Evolutionary conservation across 2,888 invertebrate genomes (phyloP), one percentile per base, ranked within the genome.

Genomic region (Ophion ventricosus): DNA sequence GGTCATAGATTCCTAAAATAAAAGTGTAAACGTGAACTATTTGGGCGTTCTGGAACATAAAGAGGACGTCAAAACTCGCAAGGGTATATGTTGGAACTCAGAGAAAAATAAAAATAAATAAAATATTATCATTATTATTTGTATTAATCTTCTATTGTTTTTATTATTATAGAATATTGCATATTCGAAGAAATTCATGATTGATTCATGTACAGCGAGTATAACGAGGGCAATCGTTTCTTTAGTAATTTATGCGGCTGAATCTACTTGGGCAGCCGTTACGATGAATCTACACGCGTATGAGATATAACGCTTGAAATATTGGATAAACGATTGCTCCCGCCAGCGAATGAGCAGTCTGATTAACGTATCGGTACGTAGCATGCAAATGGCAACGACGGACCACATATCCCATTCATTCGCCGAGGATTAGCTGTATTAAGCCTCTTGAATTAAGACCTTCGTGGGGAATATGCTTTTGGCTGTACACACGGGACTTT

Each of bases 291-390:
- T 11, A 49, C 49, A 14, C 1, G 43, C 43, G 10, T 25, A 25
- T 25, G 49, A 67, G 67, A 67, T 67, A 10, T 23, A 23, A 67
- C 43, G 43, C 43, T 49, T 17, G 67, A 49, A 25, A 54, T 49
- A 72, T 72, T 57, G 57, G n/a, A 57, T 57, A 35, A 72, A 57
- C 57, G 57, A 57, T 72, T 11, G 70, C 56, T 72, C 57, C 57
- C 56, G 26, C 20, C 14, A 20, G 56, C 23, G 35, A 73, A 73
- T 40, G 59, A 57, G 57, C 72, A 57, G 57, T 14, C 40, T 73
- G 59, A 73, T 73, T 73, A 73, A 59, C 59, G 59, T 26, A 56
- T 59, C 59, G 35, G 35, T 29, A 17, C 2, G 59, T 25, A n/a
- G 23, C 40, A 57, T 59, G 26, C 59, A 23, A 35, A 59, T 20